These are phyloP conservation scores for Xyrauchen texanus DNA, from an alignment of 2,113 vertebrate species.

Conservation along the genomic window DNA sequence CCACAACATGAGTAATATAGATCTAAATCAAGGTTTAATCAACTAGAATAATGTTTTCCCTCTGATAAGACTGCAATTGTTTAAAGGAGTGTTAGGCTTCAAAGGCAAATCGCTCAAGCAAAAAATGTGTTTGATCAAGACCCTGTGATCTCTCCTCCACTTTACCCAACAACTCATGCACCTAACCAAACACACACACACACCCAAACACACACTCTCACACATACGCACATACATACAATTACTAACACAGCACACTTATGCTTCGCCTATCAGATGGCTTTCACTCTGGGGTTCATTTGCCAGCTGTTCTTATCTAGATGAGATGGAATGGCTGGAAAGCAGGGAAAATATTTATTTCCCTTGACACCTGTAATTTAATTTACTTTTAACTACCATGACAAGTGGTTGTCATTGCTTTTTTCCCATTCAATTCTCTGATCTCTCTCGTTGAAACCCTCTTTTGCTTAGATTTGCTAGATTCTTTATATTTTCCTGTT, in stretches of 20 bases:
- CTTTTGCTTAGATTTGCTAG: conserved; percentile 2
- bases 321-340: conserved; percentile 39
- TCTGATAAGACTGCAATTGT: conserved; percentile 49
- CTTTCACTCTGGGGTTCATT: conserved; percentile 27
- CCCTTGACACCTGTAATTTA: conserved; percentile 24
- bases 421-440: not conserved
- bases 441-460: not conserved
- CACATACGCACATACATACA: too few species aligned
- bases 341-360: conserved; percentile 28
- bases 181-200: not conserved
- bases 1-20: conserved; percentile 55
- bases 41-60: conserved; percentile 55
- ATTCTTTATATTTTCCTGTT: conserved; percentile 6
- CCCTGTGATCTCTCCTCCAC: conserved; percentile 34
- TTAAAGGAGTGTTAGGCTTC: conserved; percentile 52
- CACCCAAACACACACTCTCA: not conserved
- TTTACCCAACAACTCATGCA: not conserved
- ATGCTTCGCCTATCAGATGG: conserved; percentile 42
- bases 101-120: conserved; percentile 46
- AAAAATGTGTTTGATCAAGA: conserved; percentile 60
- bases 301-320: conserved; percentile 48
- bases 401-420: conserved; percentile 39
- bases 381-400: conserved; percentile 43
- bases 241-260: conserved; percentile 11
- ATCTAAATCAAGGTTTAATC: conserved; percentile 59